Evolutionary conservation across 2,113 vertebrate species (phyloP).

Genomic region (Ictalurus punctatus): DNA sequence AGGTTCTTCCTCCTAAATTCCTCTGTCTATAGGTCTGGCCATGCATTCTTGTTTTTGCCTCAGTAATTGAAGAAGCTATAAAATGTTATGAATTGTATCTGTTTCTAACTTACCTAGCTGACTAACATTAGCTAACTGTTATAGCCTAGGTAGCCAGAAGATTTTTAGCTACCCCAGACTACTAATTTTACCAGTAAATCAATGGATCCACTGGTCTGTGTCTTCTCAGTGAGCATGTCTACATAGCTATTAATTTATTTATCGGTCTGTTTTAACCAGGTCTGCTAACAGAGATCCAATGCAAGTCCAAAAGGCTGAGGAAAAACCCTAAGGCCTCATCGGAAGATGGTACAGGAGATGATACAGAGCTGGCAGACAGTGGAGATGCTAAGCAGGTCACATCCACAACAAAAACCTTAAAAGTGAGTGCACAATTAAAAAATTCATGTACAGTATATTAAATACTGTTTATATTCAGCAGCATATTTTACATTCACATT

Average conservation of each 20-base stretch:
- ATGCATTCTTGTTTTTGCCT: background rate
- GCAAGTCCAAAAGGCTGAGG: constrained; percentile 93
- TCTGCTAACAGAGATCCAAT: constrained; percentile 96
- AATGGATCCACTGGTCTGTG: background rate
- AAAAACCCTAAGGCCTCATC: constrained; percentile 83
- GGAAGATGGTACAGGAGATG: constrained; percentile 74
- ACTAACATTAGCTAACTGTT: background rate
- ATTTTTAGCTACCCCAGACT: background rate
- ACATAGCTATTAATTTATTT: background rate
- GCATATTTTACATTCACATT: too few species aligned
- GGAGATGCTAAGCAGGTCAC: constrained; percentile 86
- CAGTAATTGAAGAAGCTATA: background rate
- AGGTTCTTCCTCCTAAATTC: background rate
- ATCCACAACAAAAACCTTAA: constrained; percentile 85
- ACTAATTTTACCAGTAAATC: background rate
- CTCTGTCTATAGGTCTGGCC: background rate
- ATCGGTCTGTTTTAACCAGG: constrained; percentile 69
- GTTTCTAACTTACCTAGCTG: background rate
- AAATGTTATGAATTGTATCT: background rate
- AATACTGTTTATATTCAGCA: background rate
- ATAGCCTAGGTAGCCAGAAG: background rate
- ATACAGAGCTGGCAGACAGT: constrained; percentile 75
- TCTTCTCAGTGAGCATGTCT: background rate
- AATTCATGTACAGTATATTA: background rate
- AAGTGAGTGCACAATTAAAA: constrained; percentile 71